Percentiles rank a stretch among this genome's conserved stretches.
Evolutionary conservation across 2,888 invertebrate genomes (phyloP).

Genomic region (Craniophora ligustri): DNA sequence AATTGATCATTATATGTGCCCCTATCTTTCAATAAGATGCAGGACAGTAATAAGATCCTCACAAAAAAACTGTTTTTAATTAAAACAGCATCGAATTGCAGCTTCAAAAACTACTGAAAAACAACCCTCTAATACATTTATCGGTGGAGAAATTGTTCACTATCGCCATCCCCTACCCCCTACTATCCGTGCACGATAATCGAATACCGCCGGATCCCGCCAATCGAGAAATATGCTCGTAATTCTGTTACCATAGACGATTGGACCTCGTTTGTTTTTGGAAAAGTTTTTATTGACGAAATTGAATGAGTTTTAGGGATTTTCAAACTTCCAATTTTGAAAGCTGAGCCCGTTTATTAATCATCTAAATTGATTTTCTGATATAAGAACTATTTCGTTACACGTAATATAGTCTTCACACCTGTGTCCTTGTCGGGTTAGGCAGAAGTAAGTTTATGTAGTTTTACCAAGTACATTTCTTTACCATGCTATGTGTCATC

Average conservation of each 20-base stretch:
- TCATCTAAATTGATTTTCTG: neutral
- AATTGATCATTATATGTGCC: too few species aligned
- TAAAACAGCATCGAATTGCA: conserved; percentile 9
- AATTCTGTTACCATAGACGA: conserved; percentile 72
- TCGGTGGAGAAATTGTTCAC: conserved; percentile 60
- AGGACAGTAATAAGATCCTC: too few species aligned
- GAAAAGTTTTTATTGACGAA: neutral
- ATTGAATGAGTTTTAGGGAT: neutral
- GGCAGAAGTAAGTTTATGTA: too few species aligned
- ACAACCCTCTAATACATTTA: conserved; percentile 46
- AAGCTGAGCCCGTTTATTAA: neutral
- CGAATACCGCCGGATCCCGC: conserved; percentile 70
- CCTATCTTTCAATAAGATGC: too few species aligned
- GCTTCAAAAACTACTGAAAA: neutral
- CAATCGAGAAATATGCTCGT: conserved; percentile 82
- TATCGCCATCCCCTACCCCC: conserved; percentile 42
- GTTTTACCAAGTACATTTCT: too few species aligned
- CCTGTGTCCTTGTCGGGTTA: too few species aligned
- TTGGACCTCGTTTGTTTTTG: conserved; percentile 26
- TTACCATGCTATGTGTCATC: too few species aligned
- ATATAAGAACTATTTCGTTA: too few species aligned
- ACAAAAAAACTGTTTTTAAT: too few species aligned
- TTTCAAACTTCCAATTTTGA: neutral
- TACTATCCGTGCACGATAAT: conserved; percentile 61
- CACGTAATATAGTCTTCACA: neutral